Percentiles rank a stretch among this genome's conserved stretches.
phyloP scores from a whole-genome alignment of 2,113 vertebrate genomes.

The Myiozetetes cayanensis region DNA sequence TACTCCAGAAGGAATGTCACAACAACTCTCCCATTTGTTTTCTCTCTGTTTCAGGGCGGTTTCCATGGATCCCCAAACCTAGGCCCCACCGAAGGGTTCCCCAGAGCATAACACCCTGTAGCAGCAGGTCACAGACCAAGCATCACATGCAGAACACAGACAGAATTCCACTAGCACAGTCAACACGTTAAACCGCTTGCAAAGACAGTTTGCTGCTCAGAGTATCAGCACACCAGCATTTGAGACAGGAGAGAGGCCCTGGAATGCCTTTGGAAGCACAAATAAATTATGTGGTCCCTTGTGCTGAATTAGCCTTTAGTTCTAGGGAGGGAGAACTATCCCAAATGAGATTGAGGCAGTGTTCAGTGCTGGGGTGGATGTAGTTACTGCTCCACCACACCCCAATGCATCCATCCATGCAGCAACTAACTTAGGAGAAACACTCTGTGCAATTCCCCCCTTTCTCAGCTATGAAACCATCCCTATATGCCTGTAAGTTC shows the following conservation, averaged over 20 bases:
- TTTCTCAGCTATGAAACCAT: neutral
- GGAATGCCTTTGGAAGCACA: neutral
- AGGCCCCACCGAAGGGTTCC: constrained; percentile 37
- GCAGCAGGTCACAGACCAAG: constrained; percentile 22
- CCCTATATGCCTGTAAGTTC: neutral
- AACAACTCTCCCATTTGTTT: constrained; percentile 44
- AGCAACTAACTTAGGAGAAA: neutral
- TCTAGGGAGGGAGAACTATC: neutral
- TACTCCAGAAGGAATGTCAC: constrained; percentile 50
- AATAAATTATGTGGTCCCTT: neutral
- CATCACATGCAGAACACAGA: neutral
- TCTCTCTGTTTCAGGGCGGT: constrained; percentile 56
- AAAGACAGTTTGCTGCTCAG: neutral
- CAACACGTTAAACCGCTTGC: neutral
- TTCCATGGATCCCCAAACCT: constrained; percentile 61
- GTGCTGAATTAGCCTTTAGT: neutral
- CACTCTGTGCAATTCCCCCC: neutral
- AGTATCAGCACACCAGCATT: neutral
- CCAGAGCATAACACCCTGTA: neutral
- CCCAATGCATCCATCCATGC: neutral
- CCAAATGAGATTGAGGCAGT: neutral
- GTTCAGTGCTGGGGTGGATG: neutral
- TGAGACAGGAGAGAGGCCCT: neutral
- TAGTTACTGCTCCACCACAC: neutral
- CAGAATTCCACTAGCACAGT: neutral